phyloP scores from a whole-genome alignment of 2,113 vertebrate species.

The Clinocottus analis region DNA sequence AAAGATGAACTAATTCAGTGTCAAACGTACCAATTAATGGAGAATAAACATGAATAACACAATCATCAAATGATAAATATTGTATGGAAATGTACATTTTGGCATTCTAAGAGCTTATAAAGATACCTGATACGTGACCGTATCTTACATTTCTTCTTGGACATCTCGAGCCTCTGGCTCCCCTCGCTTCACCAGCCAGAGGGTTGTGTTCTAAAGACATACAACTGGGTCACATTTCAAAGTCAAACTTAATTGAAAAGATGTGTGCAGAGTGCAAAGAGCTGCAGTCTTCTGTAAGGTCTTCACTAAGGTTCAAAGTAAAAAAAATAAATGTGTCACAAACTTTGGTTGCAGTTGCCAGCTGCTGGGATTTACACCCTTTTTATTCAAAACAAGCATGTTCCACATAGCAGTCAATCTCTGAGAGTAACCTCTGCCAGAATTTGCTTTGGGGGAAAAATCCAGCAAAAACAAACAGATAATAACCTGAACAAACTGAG shows the following conservation, averaged over 20 bases:
- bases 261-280: constrained; percentile 8
- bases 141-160: too few relatives aligned
- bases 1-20: too few relatives aligned
- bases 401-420: background rate
- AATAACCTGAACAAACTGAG: constrained; percentile 21
- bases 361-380: background rate
- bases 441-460: constrained; percentile 16
- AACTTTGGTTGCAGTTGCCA: constrained; percentile 15
- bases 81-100: too few relatives aligned
- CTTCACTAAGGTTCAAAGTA: background rate
- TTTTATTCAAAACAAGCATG: background rate
- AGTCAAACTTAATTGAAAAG: constrained; percentile 1
- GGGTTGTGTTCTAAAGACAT: background rate
- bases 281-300: background rate
- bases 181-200: background rate
- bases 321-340: background rate
- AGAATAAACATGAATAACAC: too few relatives aligned
- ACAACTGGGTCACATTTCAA: constrained; percentile 7
- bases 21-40: too few relatives aligned
- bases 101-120: too few relatives aligned
- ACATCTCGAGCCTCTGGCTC: too few relatives aligned
- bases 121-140: too few relatives aligned
- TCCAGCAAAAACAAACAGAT: constrained; percentile 8
- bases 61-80: too few relatives aligned
- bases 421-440: background rate